Percentiles rank a stretch among this genome's conserved stretches.
Evolutionary conservation across 2,113 vertebrate species (phyloP).

Genomic region (Percopsis transmontana): DNA sequence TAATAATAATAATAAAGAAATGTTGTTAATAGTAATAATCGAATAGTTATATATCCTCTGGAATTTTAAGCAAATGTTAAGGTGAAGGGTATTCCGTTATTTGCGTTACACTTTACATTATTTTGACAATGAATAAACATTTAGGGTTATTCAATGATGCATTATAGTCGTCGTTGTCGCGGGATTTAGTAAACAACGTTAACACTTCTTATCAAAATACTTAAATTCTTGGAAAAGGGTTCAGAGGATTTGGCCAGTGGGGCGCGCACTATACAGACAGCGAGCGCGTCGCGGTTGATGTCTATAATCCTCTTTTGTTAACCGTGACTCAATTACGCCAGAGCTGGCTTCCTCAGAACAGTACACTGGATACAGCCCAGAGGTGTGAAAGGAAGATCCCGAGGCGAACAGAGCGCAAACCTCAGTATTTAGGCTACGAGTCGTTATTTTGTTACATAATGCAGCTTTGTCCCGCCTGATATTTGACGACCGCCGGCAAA

Average conservation of each 20-base stretch:
- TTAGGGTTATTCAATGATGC: too few relatives aligned
- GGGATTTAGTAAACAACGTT: too few relatives aligned
- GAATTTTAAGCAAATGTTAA: too few relatives aligned
- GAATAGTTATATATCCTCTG: too few relatives aligned
- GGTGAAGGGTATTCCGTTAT: too few relatives aligned
- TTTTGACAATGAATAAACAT: too few relatives aligned
- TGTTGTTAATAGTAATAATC: not conserved
- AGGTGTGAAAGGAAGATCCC: slow-evolving; percentile 60
- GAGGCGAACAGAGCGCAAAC: slow-evolving; percentile 8
- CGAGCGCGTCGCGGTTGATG: not conserved
- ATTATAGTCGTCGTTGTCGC: too few relatives aligned
- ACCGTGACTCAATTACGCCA: slow-evolving; percentile 54
- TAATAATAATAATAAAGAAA: not conserved
- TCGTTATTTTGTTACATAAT: slow-evolving; percentile 58
- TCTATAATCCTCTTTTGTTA: slow-evolving; percentile 62
- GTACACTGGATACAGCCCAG: slow-evolving; percentile 55
- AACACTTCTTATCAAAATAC: too few relatives aligned
- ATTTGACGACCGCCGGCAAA: slow-evolving; percentile 44
- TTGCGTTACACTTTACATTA: too few relatives aligned
- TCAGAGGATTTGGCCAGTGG: too few relatives aligned
- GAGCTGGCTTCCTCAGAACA: slow-evolving; percentile 47
- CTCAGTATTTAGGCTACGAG: slow-evolving; percentile 14
- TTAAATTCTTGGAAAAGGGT: too few relatives aligned
- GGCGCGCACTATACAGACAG: slow-evolving; percentile 8
- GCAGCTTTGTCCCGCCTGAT: slow-evolving; percentile 55